A percentile compares a stretch with the other conserved stretches of the same genome.
These are phyloP conservation scores for Cariama cristata DNA, from an alignment of 2,113 vertebrate genomes.

Conservation along the genomic window DNA sequence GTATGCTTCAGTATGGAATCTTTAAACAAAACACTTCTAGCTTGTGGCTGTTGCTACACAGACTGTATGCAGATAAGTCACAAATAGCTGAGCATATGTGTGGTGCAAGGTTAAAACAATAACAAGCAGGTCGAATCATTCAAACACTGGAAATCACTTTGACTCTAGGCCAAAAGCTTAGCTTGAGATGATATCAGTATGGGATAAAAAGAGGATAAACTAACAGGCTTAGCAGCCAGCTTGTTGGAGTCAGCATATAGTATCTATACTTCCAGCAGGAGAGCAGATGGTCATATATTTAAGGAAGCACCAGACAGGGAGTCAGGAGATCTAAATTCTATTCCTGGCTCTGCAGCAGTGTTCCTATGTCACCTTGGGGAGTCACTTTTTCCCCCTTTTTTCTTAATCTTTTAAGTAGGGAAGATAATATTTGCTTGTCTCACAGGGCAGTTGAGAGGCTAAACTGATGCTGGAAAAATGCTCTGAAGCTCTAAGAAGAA, in stretches of 20 bases:
- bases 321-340: conserved; percentile 63
- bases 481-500: neutral
- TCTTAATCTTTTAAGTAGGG: conserved; percentile 46
- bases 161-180: conserved; percentile 60
- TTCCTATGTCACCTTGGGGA: conserved; percentile 64
- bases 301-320: conserved; percentile 59
- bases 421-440: conserved; percentile 43
- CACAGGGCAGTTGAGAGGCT: neutral
- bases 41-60: neutral
- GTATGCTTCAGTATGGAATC: neutral
- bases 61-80: conserved; percentile 36
- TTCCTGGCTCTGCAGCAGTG: conserved; percentile 53
- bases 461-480: neutral
- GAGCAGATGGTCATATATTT: conserved; percentile 69
- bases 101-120: conserved; percentile 61
- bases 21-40: conserved; percentile 32
- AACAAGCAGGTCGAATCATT: conserved; percentile 59
- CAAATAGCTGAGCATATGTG: conserved; percentile 45
- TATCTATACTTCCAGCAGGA: conserved; percentile 58
- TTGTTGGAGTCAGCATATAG: conserved; percentile 60
- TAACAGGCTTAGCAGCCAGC: conserved; percentile 64
- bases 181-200: conserved; percentile 55
- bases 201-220: conserved; percentile 60
- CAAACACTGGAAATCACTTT: conserved; percentile 57
- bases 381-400: neutral